A percentile compares a stretch with the other conserved stretches of the same genome.
Evolutionary conservation across 2,888 invertebrate species (phyloP).

Genomic region (Caenorhabditis becei): DNA sequence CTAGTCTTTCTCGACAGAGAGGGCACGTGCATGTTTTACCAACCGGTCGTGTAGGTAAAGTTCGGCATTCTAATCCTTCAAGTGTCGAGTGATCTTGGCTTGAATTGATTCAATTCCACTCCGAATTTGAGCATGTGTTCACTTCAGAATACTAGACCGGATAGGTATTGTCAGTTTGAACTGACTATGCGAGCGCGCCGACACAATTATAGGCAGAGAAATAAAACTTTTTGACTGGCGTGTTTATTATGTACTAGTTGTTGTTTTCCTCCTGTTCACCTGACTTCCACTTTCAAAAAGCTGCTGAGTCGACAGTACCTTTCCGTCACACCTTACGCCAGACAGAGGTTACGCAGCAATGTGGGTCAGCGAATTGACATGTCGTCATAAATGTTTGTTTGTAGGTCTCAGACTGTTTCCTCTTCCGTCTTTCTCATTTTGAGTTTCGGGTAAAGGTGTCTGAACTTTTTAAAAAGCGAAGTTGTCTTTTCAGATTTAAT

Average conservation of each 20-base stretch:
- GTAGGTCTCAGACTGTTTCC: conserved; percentile 5
- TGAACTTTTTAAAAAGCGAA: too few species aligned
- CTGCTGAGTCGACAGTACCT: too few species aligned
- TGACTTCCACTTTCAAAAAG: conserved; percentile 24
- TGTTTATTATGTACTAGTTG: conserved; percentile 53
- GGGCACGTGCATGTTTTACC: conserved; percentile 33
- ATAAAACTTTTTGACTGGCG: conserved; percentile 42
- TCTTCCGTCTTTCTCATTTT: conserved; percentile 4
- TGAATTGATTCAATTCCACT: conserved; percentile 1
- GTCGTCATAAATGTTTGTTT: conserved; percentile 57
- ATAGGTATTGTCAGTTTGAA: conserved; percentile 16
- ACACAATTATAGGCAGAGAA: conserved; percentile 41
- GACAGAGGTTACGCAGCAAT: conserved; percentile 24
- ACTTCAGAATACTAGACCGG: conserved; percentile 13
- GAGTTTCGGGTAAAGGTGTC: too few species aligned
- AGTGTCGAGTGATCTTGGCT: conserved; percentile 12
- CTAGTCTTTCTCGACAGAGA: conserved; percentile 10
- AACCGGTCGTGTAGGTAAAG: conserved; percentile 65
- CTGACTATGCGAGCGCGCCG: conserved; percentile 19
- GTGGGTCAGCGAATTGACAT: conserved; percentile 55
- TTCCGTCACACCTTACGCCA: not conserved
- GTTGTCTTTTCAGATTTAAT: too few species aligned
- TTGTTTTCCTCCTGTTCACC: conserved; percentile 28
- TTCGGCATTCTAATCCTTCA: conserved; percentile 52
- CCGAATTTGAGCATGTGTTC: conserved; percentile 47